Base-by-base conservation (phyloP, 2,888 invertebrate genomes). In the Rosalia funebris region DNA sequence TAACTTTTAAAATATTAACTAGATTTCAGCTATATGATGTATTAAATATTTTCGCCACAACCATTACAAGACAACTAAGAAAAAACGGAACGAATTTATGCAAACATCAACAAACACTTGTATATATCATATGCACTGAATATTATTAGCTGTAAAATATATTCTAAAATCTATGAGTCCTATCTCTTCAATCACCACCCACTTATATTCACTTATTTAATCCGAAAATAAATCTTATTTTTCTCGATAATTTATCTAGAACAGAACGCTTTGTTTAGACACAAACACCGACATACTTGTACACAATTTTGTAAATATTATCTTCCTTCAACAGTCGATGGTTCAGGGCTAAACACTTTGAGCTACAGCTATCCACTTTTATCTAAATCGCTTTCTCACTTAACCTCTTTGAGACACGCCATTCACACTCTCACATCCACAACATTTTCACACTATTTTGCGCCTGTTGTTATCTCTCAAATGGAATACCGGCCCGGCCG, bases 251-350 rank as follows among this genome's bases (percentile, higher is more conserved):
- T n/a, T n/a, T n/a, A n/a, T n/a, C n/a, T 17, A 19, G 11, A 41
- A 1, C 41, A 37, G 41, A 44, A 19, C 44, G 17, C 20, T 11
- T 25, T 1, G 1, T 20, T 19, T 12, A 25, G 17, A 44, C 44
- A 44, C 25, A 44, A 12, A 44, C 19, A 11, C 19, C 17, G 16
- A 16, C 31, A 25, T 7, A 25, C 25, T 25, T 7, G 25, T 25
- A 25, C 25, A 5, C 7, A 7, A 25, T 25, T 25, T 5, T 7
- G 3, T 7, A 39, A 25, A 50, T 34, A 53, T 53, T 42, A 41
- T 53, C 53, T 53, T 53, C 53, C 53, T 42, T 41, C 32, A 53
- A 53, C 53, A 42, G 16, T 53, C 53, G 53, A 53, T 53, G 53
- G 53, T 53, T 53, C 41, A 52, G 9, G 7, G 31, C 37, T n/a